Evolutionary conservation across 1,140 invertebrate species (phyloP).

Genomic region (Macrobrachium nipponense): DNA sequence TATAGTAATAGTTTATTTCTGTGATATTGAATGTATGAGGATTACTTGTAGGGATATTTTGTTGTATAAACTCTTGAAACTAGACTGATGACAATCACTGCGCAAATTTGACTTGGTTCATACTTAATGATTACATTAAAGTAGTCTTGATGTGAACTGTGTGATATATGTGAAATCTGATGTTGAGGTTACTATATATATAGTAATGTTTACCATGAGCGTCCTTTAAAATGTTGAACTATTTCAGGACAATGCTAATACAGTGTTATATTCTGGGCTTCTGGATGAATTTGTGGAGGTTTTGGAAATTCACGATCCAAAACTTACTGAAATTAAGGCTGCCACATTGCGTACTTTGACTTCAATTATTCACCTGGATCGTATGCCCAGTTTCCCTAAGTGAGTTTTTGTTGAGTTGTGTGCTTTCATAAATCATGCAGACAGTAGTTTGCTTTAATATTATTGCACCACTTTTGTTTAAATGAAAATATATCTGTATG

Average conservation of each 20-base stretch:
- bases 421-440: too few relatives aligned
- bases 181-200: not conserved
- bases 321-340: constrained; percentile 88
- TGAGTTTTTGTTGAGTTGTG: constrained; percentile 67
- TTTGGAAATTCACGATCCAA: constrained; percentile 79
- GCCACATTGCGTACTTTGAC: constrained; percentile 88
- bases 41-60: too few relatives aligned
- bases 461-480: not conserved
- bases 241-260: constrained; percentile 81
- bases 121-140: not conserved
- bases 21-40: too few relatives aligned
- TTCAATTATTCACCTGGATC: constrained; percentile 90
- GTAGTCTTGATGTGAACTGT: constrained; percentile 23
- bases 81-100: constrained; percentile 37
- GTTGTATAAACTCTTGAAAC: not conserved
- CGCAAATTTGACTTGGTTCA: constrained; percentile 36
- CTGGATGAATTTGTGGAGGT: constrained; percentile 90
- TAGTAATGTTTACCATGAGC: not conserved
- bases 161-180: constrained; percentile 18
- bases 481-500: constrained; percentile 9
- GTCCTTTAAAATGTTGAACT: not conserved
- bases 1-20: too few relatives aligned
- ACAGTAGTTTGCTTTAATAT: constrained; percentile 10
- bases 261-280: constrained; percentile 84
- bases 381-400: constrained; percentile 87